A percentile compares a stretch with the other conserved stretches of the same genome.
Evolutionary conservation across 1,140 invertebrate genomes (phyloP).

Genomic region (Sinonovacula constricta): DNA sequence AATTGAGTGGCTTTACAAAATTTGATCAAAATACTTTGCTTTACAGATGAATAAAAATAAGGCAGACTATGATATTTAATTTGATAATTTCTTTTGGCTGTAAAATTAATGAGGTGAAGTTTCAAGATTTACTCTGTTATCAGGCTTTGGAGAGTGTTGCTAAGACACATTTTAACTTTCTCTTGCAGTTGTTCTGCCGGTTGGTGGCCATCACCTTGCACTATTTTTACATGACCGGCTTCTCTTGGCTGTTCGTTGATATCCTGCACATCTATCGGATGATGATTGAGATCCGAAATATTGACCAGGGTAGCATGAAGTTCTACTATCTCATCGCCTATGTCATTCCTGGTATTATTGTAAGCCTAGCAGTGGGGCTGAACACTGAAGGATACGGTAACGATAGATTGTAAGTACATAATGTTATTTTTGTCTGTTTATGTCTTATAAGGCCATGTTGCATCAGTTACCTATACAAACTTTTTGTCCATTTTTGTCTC

Average conservation of each 20-base stretch:
- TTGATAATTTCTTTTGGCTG: too few species aligned
- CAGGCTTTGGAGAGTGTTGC: too few species aligned
- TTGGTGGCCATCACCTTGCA: slow-evolving; percentile 94
- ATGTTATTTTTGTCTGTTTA: too few species aligned
- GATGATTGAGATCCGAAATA: slow-evolving; percentile 96
- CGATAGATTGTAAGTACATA: slow-evolving; percentile 91
- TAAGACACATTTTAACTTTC: too few species aligned
- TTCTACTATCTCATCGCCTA: slow-evolving; percentile 98
- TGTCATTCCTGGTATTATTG: slow-evolving; percentile 93
- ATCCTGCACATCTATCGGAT: slow-evolving; percentile 95
- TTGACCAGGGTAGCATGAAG: slow-evolving; percentile 96
- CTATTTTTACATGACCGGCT: slow-evolving; percentile 93
- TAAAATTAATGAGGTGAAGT: too few species aligned
- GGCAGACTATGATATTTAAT: too few species aligned
- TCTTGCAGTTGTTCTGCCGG: slow-evolving; percentile 84
- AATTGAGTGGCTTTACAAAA: too few species aligned
- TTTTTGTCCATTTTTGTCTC: too few species aligned
- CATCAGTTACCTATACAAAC: neutral
- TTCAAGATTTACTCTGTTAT: too few species aligned
- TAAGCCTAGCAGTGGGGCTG: slow-evolving; percentile 93
- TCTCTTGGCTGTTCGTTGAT: slow-evolving; percentile 95
- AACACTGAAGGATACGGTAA: slow-evolving; percentile 96
- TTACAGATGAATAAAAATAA: too few species aligned
- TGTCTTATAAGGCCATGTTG: neutral
- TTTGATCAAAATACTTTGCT: too few species aligned